These are phyloP conservation scores for Polyploca ridens DNA, from an alignment of 2,888 invertebrate species.

Conservation along the genomic window DNA sequence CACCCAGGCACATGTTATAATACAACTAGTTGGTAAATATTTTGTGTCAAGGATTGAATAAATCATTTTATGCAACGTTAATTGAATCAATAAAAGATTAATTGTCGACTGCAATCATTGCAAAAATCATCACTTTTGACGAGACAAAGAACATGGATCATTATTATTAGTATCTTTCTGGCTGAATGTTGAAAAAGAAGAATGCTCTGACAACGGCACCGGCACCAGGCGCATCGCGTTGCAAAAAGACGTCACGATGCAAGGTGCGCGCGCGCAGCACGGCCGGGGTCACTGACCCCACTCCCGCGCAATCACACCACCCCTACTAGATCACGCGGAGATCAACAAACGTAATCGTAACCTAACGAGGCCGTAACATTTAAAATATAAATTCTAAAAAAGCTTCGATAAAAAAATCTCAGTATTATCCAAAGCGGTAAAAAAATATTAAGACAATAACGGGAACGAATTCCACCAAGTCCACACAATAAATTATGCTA, in stretches of 20 bases:
- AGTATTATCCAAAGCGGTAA: neutral
- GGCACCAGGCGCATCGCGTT: constrained; percentile 23
- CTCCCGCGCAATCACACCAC: constrained; percentile 37
- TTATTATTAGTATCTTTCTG: neutral
- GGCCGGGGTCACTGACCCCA: constrained; percentile 30
- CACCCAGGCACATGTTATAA: neutral
- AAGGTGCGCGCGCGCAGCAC: constrained; percentile 28
- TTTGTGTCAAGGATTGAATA: neutral
- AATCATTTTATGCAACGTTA: too few relatives aligned
- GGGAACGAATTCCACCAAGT: neutral
- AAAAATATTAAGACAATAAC: neutral
- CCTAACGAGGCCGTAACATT: constrained; percentile 14
- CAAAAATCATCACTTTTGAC: too few relatives aligned
- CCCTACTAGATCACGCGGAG: constrained; percentile 26
- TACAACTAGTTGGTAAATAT: neutral
- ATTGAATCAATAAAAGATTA: too few relatives aligned
- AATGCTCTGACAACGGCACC: neutral
- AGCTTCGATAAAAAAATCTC: neutral
- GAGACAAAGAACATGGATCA: neutral
- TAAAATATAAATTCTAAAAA: neutral
- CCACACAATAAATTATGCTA: neutral
- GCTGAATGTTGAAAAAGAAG: constrained; percentile 4
- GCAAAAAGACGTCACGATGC: constrained; percentile 31
- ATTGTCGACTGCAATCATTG: too few relatives aligned
- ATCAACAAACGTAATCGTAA: constrained; percentile 17